These are phyloP conservation scores for Bombyx mori DNA, from an alignment of 1,140 invertebrate genomes.

Conservation along the genomic window DNA sequence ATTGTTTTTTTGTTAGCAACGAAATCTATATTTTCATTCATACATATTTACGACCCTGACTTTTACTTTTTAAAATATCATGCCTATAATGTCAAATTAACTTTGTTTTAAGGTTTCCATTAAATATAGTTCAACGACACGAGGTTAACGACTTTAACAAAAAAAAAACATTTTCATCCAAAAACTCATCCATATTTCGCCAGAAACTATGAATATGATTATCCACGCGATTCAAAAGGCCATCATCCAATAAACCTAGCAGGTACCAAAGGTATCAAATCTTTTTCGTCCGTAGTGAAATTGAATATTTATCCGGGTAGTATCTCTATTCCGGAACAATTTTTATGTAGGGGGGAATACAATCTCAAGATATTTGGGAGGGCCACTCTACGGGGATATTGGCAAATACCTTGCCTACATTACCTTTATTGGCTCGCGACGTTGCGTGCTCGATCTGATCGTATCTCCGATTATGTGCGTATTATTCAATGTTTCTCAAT, in stretches of 20 bases:
- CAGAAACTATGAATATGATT: conserved; percentile 68
- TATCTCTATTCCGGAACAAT: conserved; percentile 70
- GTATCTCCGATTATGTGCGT: conserved; percentile 54
- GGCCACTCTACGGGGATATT: conserved; percentile 65
- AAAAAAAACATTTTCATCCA: conserved; percentile 24
- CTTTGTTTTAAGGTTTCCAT: no score
- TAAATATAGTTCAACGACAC: no score
- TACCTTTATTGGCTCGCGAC: conserved; percentile 67
- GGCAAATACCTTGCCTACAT: conserved; percentile 68
- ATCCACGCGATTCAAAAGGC: conserved; percentile 64
- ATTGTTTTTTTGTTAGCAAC: no score
- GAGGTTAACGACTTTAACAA: no score
- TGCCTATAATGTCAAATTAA: no score
- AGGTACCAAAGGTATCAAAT: conserved; percentile 67
- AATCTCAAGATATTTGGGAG: conserved; percentile 67
- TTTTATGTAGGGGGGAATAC: conserved; percentile 68
- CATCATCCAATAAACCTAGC: conserved; percentile 67
- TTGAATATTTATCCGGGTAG: conserved; percentile 71
- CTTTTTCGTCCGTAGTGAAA: conserved; percentile 68
- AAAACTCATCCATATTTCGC: conserved; percentile 36
- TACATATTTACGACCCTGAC: no score
- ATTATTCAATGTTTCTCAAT: conserved; percentile 52
- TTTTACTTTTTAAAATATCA: no score
- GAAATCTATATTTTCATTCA: no score
- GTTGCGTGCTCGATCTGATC: conserved; percentile 51